Evolutionary conservation across 1,140 invertebrate genomes (phyloP), one percentile per base, ranked within the genome.

Genomic region (Calephelis nemesis): DNA sequence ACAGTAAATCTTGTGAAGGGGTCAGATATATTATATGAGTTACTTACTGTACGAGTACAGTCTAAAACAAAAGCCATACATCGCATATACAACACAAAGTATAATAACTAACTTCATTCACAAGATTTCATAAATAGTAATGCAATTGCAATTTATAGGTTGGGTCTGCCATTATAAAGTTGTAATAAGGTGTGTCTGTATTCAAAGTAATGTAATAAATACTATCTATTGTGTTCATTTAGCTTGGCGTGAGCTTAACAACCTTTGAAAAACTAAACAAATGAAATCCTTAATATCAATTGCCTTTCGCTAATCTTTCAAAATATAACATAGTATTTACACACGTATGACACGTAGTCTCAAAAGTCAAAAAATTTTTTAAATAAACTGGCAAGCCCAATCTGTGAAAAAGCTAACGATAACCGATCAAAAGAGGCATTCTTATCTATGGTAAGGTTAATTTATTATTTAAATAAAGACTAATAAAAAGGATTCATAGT

Each of bases 21-120:
- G 30, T 30, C 30, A 19, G 19, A 30, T 3, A 30, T 30, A 2
- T 30, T 30, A 30, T 30, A 2, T 30, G 3, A 30, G 42, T 45
- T 45, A 7, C 8, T 45, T 45, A 7, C 8, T 6, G 8, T 45
- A 45, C 13, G n/a, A 4, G 8, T 54, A 54, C 50, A 54, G 50
- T 54, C 7, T 19, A 8, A 10, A 9, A 54, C 15, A 54, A 82
- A 68, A 69, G 8, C 30, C 30, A 30, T 45, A 5, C 10, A 72
- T 72, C 54, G 67, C 68, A 63, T 65, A 47, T 49, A 65, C 63
- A 72, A 68, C 47, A 62, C 68, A 74, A 68, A 65, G 71, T 65
- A 45, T 45, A 5, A 42, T 45, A 67, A 67, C 65, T 58, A 52
- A 71, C 50, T 69, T 70, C 68, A 65, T 65, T 65, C 47, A 39